A percentile compares a stretch with the other conserved stretches of the same genome.
These are phyloP conservation scores for Scaptomyza flava DNA, from an alignment of 2,888 invertebrate species.

Conservation along the genomic window DNA sequence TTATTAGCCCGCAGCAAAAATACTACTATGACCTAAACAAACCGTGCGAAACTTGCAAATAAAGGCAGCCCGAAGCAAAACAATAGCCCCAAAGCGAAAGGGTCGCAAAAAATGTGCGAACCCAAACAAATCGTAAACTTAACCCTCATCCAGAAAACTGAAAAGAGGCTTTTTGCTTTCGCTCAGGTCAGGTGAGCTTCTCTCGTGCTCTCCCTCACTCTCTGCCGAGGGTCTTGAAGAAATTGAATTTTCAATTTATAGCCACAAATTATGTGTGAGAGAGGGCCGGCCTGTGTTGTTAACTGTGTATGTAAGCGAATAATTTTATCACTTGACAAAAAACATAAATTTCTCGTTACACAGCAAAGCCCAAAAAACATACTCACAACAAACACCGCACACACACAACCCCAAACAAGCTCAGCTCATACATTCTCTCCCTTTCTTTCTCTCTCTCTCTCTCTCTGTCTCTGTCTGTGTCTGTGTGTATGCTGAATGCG, in stretches of 20 bases:
- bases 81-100: slow-evolving; percentile 38
- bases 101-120: slow-evolving; percentile 47
- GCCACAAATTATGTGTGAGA: slow-evolving; percentile 69
- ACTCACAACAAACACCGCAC: slow-evolving; percentile 6
- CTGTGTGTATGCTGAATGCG: slow-evolving; percentile 25
- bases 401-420: slow-evolving; percentile 36
- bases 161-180: slow-evolving; percentile 5
- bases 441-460: background rate
- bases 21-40: slow-evolving; percentile 58
- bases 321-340: slow-evolving; percentile 81
- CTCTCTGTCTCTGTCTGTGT: background rate
- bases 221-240: slow-evolving; percentile 56
- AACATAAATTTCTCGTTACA: slow-evolving; percentile 77
- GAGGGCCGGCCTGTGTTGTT: slow-evolving; percentile 28
- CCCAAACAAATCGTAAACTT: slow-evolving; percentile 76
- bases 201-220: background rate
- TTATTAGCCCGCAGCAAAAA: slow-evolving; percentile 61
- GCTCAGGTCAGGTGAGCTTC: slow-evolving; percentile 38
- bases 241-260: slow-evolving; percentile 81
- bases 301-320: slow-evolving; percentile 80
- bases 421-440: background rate
- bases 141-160: background rate
- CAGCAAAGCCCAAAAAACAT: slow-evolving; percentile 5
- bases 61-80: slow-evolving; percentile 19
- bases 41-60: slow-evolving; percentile 22